These are phyloP conservation scores for Centropyge bicolor DNA, from an alignment of 2,797 vertebrate genomes.

Conservation along the genomic window DNA sequence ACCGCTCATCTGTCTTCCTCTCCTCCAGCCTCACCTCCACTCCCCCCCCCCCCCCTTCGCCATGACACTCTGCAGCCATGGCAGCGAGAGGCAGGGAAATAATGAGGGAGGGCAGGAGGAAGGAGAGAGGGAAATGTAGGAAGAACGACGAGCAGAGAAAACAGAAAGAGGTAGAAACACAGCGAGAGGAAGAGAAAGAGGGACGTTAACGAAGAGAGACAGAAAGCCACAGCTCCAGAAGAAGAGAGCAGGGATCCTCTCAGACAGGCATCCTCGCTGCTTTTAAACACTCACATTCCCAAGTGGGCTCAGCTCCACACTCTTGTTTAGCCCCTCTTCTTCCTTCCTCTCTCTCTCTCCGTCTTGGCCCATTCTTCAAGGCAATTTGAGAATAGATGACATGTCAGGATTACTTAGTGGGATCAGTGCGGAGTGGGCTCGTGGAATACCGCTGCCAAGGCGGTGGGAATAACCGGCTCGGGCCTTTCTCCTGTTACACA, in stretches of 20 bases:
- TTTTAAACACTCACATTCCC: slow-evolving; percentile 46
- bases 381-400: slow-evolving; percentile 70
- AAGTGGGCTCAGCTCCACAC: slow-evolving; percentile 24
- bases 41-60: slow-evolving; percentile 17
- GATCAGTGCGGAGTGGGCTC: slow-evolving; percentile 47
- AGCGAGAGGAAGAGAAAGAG: slow-evolving; percentile 3
- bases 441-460: slow-evolving; percentile 41
- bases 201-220: slow-evolving; percentile 11
- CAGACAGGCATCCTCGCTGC: slow-evolving; percentile 21
- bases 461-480: slow-evolving; percentile 43
- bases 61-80: slow-evolving; percentile 49
- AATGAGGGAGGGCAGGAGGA: slow-evolving; percentile 2
- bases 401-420: slow-evolving; percentile 67
- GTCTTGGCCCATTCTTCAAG: slow-evolving; percentile 50
- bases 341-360: slow-evolving; percentile 18
- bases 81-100: slow-evolving; percentile 14
- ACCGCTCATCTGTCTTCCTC: slow-evolving; percentile 40
- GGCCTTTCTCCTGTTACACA: slow-evolving; percentile 35
- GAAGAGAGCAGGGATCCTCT: slow-evolving; percentile 39
- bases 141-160: slow-evolving; percentile 13
- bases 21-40: slow-evolving; percentile 32
- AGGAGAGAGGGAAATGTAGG: slow-evolving; percentile 1
- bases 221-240: slow-evolving; percentile 15
- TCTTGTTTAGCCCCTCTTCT: slow-evolving; percentile 20
- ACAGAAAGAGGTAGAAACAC: neutral